A percentile compares a stretch with the other conserved stretches of the same genome.
phyloP scores from a whole-genome alignment of 2,797 vertebrate genomes.

The Cyprinodon diabolis region DNA sequence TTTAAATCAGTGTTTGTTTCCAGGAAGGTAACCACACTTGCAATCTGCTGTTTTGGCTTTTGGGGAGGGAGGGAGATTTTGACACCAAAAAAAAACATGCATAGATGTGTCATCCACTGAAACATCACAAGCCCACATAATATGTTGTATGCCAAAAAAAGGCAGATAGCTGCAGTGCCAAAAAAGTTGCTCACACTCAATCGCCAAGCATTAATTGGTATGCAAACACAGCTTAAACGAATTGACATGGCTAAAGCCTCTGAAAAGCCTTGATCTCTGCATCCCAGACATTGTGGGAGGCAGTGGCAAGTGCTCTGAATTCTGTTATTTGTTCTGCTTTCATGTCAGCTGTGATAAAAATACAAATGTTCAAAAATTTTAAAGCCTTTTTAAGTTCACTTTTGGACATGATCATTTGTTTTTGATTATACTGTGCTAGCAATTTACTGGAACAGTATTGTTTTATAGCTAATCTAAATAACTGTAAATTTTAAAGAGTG shows the following conservation, averaged over 20 bases:
- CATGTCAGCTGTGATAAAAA: background rate
- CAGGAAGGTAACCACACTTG: background rate
- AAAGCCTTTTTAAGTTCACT: slow-evolving; percentile 1
- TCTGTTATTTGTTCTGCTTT: slow-evolving; percentile 8
- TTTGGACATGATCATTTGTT: background rate
- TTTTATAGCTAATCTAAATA: slow-evolving; percentile 11
- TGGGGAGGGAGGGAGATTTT: background rate
- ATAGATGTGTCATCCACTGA: background rate
- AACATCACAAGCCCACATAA: background rate
- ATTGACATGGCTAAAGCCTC: slow-evolving; percentile 12
- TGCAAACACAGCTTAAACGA: slow-evolving; percentile 21
- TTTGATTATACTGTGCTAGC: slow-evolving; percentile 8
- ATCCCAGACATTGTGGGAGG: slow-evolving; percentile 1
- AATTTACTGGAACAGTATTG: slow-evolving; percentile 11
- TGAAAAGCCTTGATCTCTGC: slow-evolving; percentile 17
- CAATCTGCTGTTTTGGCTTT: background rate
- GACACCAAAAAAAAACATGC: background rate
- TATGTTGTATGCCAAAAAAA: background rate
- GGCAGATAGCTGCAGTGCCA: background rate
- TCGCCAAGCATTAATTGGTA: slow-evolving; percentile 18
- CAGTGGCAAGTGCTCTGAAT: slow-evolving; percentile 9
- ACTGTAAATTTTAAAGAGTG: slow-evolving; percentile 9
- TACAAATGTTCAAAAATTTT: background rate
- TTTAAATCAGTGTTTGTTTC: background rate
- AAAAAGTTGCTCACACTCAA: slow-evolving; percentile 12